Base-by-base conservation (phyloP, 2,113 vertebrate species). In the Percina caprodes region DNA sequence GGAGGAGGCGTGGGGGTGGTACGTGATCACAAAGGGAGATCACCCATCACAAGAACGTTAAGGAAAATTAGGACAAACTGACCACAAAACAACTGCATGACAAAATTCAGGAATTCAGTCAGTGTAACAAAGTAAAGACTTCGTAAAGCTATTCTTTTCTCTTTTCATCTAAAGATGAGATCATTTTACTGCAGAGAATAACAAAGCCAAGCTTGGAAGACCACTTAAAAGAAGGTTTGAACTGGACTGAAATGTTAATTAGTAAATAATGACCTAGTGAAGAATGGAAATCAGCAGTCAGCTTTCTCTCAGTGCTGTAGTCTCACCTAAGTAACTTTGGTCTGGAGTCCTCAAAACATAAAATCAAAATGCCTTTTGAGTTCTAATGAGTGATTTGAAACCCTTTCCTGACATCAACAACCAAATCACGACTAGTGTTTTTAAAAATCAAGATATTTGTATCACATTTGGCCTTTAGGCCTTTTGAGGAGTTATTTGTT, bases 251-350 rank as follows among this genome's bases (percentile, higher is more conserved):
- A 76, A 78, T 73, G 69, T 69, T 73, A 80, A 86, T 85, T 30
- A 58, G 79, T 69, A 65, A 83, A 79, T 87, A 80, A 85, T 73
- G 72, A 81, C 61, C 74, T 69, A 18, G 70, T 83, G 77, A 68
- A 24, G 10, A 77, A 72, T 42, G 62, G 23, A 77, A 84, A 88
- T 82, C 52, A 88, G 70, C 69, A 80, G 60, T 26, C 67, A n/a
- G 59, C 66, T 77, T 67, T 33, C 55, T 70, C 63, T 61, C 61
- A 62, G 13, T 6, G 70, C 66, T 39, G 55, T 11, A 61, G 69
- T 76, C 33, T 70, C 67, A 51, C 71, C 49, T 75, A 84, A 90
- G 48, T 75, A 71, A 83, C 77, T 90, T 77, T 82, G 35, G 72
- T 74, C 79, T n/a, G 13, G 63, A 80, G 48, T 51, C 48, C 49